phyloP scores from a whole-genome alignment of 2,797 vertebrate genomes.

The Microctenopoma stevenorrisi region DNA sequence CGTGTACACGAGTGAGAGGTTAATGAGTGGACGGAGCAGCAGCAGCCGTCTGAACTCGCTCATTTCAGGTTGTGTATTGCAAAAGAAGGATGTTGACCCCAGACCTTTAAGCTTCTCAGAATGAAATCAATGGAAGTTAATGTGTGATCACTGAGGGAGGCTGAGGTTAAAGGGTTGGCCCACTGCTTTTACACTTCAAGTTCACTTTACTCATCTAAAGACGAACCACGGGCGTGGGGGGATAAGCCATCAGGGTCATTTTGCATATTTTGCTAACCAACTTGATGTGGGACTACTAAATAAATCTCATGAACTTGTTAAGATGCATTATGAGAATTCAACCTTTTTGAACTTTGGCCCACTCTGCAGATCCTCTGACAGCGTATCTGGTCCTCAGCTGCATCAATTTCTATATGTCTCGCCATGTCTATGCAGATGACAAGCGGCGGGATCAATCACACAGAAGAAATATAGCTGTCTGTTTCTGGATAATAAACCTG shows the following conservation, averaged over 20 bases:
- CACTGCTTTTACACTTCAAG: constrained; percentile 10
- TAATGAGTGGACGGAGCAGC: constrained; percentile 6
- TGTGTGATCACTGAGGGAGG: constrained; percentile 50
- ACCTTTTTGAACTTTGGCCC: background rate
- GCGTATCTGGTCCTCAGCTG: background rate
- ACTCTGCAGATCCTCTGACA: background rate
- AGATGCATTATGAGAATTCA: background rate
- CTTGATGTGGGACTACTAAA: no score
- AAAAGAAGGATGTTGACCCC: constrained; percentile 59
- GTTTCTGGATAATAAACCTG: background rate
- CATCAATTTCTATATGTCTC: background rate
- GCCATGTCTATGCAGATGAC: no score
- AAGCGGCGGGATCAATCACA: no score
- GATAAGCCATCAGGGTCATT: no score
- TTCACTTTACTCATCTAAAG: background rate
- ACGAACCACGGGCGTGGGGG: no score
- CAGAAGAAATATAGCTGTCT: no score
- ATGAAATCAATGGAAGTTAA: constrained; percentile 79
- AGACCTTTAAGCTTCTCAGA: constrained; percentile 61
- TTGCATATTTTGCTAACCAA: no score
- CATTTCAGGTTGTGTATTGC: constrained; percentile 48
- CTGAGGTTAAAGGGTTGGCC: constrained; percentile 14
- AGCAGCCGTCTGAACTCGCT: constrained; percentile 1
- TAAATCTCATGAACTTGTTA: background rate
- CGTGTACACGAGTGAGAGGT: background rate